Conservation (phyloP, 2,113 vertebrate genomes). For the Gorilla gorilla region DNA sequence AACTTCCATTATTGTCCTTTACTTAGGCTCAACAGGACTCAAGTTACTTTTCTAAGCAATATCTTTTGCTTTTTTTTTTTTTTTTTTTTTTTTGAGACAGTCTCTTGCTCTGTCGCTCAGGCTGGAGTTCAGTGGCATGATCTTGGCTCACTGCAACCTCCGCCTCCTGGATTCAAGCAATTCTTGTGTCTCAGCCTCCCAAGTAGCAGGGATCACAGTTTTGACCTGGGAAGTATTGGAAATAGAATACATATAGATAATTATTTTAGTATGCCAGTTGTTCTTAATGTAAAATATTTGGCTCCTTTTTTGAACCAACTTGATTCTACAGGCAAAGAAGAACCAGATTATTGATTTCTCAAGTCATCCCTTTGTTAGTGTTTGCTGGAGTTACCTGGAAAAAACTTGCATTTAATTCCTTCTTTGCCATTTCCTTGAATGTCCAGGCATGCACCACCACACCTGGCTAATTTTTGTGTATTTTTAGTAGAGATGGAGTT, state of each 20-base stretch:
- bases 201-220: too few relatives aligned
- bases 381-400: slow-evolving; percentile 46
- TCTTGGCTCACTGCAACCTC: too few relatives aligned
- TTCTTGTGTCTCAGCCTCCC: too few relatives aligned
- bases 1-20: not conserved
- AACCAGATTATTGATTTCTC: slow-evolving; percentile 52
- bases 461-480: too few relatives aligned
- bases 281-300: slow-evolving; percentile 52
- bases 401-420: slow-evolving; percentile 40
- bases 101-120: too few relatives aligned
- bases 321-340: slow-evolving; percentile 40
- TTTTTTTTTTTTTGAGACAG: too few relatives aligned
- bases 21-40: not conserved
- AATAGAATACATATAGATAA: slow-evolving; percentile 60
- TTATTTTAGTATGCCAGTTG: slow-evolving; percentile 64
- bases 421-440: slow-evolving; percentile 50
- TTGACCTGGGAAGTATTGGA: too few relatives aligned
- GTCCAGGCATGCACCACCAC: not conserved
- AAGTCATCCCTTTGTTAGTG: slow-evolving; percentile 43
- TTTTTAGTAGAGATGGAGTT: too few relatives aligned
- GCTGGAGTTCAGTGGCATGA: too few relatives aligned
- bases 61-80: too few relatives aligned
- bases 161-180: too few relatives aligned
- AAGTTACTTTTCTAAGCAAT: not conserved
- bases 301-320: slow-evolving; percentile 37